Evolutionary conservation across 2,888 invertebrate species (phyloP), one percentile per base, ranked within the genome.

Genomic region (Drosophila mimetica): DNA sequence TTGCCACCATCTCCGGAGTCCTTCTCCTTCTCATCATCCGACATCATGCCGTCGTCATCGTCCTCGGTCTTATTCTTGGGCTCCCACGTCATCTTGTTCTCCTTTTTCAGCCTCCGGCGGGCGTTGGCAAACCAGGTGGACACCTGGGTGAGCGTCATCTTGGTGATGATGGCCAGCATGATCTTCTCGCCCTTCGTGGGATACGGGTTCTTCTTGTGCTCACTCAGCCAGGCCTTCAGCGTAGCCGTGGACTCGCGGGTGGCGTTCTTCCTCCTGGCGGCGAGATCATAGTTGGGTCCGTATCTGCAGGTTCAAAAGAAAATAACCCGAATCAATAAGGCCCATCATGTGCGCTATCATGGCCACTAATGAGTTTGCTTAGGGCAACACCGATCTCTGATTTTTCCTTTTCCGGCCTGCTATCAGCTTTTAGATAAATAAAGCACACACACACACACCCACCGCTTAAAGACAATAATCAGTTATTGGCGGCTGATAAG

Each of bases 61-160:
- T 96, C 96, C 90, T 97, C 97, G 60, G 96, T 96, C 91, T 96
- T 96, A 92, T 97, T 97, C 92, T 97, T 96, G 55, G 97, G 97
- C 90, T 97, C 97, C 98, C 98, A 98, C 77, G 97, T 98, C 97
- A 98, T 98, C 92, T 98, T 98, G 93, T 98, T 98, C 92, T 98
- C 98, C 91, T 98, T 98, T 93, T 98, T 98, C 86, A 98, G 94
- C 64, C 98, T 94, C 86, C 98, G 93, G 72, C 98, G 93, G 46
- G 98, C 98, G 92, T 98, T 98, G 72, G 98, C 98, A 92, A 98
- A 98, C 98, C 98, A 98, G 90, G 98, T 98, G 72, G 97, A 97
- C 77, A 98, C 98, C 92, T 97, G 97, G 67, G 98, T 98, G 77
- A 98, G 92, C 74, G 98, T 97, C 98, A 98, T 98, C 93, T 97